Evolutionary conservation across 2,113 vertebrate genomes (phyloP).

Genomic region (Morone chrysops): DNA sequence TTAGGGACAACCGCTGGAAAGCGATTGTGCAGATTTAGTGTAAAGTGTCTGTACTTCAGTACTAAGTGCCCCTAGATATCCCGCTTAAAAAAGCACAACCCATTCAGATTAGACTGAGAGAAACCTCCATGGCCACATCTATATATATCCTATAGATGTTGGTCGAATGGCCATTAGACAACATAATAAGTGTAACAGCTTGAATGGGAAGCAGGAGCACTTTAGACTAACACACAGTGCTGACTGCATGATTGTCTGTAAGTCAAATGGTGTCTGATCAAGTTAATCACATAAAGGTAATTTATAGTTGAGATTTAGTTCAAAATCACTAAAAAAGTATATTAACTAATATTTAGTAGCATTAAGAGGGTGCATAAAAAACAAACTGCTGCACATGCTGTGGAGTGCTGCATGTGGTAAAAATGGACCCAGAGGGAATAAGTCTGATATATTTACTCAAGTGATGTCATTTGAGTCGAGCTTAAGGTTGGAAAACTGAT

Average conservation of each 20-base stretch:
- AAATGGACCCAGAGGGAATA: no score
- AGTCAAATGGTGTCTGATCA: not conserved
- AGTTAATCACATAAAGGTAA: not conserved
- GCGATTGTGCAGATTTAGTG: not conserved
- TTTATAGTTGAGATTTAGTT: not conserved
- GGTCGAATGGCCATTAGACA: conserved; percentile 9
- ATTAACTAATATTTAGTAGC: not conserved
- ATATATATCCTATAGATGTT: conserved; percentile 51
- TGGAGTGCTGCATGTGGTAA: no score
- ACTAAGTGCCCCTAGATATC: conserved; percentile 4
- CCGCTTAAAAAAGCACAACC: conserved; percentile 38
- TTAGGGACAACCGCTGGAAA: not conserved
- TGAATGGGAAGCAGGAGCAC: conserved; percentile 39
- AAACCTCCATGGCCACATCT: conserved; percentile 5
- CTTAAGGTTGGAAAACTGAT: no score
- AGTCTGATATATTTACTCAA: no score
- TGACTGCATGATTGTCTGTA: conserved; percentile 5
- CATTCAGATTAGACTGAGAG: conserved; percentile 32
- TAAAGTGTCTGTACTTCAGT: conserved; percentile 7
- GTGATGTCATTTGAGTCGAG: no score
- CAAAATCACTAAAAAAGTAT: not conserved
- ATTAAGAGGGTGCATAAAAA: no score
- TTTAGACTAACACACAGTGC: conserved; percentile 28
- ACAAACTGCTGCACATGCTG: no score
- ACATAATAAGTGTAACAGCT: conserved; percentile 41